Evolutionary conservation across 2,797 vertebrate genomes (phyloP).

Genomic region (Gymnoscopelus braueri): DNA sequence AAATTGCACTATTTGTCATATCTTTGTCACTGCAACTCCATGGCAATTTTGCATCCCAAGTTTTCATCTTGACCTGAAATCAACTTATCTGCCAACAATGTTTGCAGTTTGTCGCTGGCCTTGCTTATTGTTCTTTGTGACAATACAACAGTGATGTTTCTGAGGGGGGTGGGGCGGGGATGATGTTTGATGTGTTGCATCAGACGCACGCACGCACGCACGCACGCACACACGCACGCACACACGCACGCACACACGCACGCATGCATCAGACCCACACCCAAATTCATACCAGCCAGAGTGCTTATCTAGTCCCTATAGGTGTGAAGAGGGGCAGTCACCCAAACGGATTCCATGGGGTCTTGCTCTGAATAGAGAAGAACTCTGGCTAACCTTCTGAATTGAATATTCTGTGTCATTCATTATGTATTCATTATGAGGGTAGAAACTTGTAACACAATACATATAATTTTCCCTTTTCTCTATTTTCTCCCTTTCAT

Average conservation of each 20-base stretch:
- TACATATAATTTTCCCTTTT: constrained; percentile 35
- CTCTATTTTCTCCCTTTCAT: constrained; percentile 20
- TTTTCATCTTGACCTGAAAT: constrained; percentile 58
- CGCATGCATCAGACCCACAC: constrained; percentile 15
- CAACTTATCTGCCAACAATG: constrained; percentile 43
- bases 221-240: not conserved
- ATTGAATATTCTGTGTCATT: constrained; percentile 51
- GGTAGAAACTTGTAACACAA: constrained; percentile 43
- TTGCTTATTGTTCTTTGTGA: constrained; percentile 30
- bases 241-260: not conserved
- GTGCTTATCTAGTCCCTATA: constrained; percentile 39
- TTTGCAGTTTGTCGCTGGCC: constrained; percentile 14
- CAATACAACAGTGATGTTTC: constrained; percentile 29
- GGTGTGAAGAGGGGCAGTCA: constrained; percentile 55
- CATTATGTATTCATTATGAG: constrained; percentile 8
- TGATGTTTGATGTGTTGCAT: constrained; percentile 43
- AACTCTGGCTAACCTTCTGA: constrained; percentile 44
- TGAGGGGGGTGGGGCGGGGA: constrained; percentile 14
- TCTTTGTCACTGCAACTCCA: constrained; percentile 44
- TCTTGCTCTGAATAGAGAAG: constrained; percentile 62
- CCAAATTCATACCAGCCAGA: constrained; percentile 23
- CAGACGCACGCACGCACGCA: constrained; percentile 10
- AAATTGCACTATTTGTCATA: constrained; percentile 63
- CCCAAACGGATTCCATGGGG: constrained; percentile 51
- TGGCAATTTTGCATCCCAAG: constrained; percentile 30